A percentile compares a stretch with the other conserved stretches of the same genome.
Evolutionary conservation across 2,113 vertebrate genomes (phyloP).

Genomic region (Alethe castanea): DNA sequence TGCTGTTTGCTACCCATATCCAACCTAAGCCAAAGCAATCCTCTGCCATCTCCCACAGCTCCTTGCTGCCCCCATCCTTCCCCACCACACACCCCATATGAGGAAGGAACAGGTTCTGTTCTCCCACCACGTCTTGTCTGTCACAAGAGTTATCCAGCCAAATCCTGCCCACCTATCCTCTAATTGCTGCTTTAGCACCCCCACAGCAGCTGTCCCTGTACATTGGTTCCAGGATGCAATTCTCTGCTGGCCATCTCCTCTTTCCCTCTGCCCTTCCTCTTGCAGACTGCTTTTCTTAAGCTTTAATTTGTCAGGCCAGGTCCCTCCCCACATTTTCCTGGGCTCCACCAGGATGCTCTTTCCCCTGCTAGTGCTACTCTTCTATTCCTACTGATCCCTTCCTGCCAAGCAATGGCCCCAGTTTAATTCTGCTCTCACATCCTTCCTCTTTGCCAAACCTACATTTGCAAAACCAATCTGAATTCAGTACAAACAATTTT

Average conservation of each 20-base stretch:
- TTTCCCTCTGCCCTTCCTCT: neutral
- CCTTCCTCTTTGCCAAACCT: neutral
- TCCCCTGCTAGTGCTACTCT: neutral
- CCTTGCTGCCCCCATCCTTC: neutral
- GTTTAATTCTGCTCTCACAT: neutral
- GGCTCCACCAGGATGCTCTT: neutral
- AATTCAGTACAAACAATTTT: neutral
- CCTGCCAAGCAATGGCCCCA: neutral
- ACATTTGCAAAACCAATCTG: neutral
- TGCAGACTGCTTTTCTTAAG: neutral
- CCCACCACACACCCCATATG: fast-evolving
- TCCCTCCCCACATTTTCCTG: neutral
- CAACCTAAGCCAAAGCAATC: neutral
- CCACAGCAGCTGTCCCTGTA: neutral
- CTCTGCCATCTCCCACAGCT: neutral
- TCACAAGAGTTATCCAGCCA: neutral
- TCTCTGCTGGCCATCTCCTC: neutral
- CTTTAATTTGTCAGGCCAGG: neutral
- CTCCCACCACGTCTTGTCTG: neutral
- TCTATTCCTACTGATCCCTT: neutral
- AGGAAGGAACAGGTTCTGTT: neutral
- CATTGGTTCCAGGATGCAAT: neutral
- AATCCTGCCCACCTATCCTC: neutral
- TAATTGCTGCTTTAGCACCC: neutral
- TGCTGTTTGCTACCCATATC: neutral